Evolutionary conservation across 2,888 invertebrate species (phyloP).

Genomic region (Sepioteuthis lessoniana): DNA sequence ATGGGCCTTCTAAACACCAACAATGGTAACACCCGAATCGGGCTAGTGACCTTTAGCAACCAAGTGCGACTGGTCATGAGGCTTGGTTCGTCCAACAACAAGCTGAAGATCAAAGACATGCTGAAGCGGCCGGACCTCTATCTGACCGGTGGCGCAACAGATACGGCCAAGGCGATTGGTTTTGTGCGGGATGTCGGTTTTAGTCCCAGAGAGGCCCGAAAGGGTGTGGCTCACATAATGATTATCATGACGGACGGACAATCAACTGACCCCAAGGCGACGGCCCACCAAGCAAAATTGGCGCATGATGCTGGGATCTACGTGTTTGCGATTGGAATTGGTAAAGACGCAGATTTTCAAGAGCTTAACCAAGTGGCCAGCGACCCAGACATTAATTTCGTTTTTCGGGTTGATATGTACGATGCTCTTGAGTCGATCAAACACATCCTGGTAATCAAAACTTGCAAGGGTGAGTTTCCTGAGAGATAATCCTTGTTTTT

Average conservation of each 20-base stretch:
- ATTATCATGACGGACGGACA: conserved; percentile 69
- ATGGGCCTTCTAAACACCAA: conserved; percentile 62
- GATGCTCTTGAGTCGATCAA: conserved; percentile 64
- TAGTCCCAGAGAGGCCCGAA: conserved; percentile 52
- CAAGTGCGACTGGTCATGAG: conserved; percentile 46
- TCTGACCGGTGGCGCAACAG: conserved; percentile 57
- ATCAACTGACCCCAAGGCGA: conserved; percentile 60
- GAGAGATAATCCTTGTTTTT: background rate
- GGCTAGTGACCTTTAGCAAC: conserved; percentile 59
- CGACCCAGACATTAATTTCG: conserved; percentile 59
- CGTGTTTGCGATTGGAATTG: conserved; percentile 69
- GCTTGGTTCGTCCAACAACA: conserved; percentile 35
- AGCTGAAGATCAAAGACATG: background rate
- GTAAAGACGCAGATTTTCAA: conserved; percentile 58
- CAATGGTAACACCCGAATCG: conserved; percentile 61
- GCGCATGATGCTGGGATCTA: conserved; percentile 61
- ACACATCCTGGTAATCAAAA: conserved; percentile 62
- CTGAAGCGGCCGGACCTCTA: conserved; percentile 49
- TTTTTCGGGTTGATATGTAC: conserved; percentile 64
- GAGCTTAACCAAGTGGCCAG: conserved; percentile 65
- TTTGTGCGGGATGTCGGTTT: conserved; percentile 59
- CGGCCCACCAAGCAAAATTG: conserved; percentile 59
- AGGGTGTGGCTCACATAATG: conserved; percentile 61
- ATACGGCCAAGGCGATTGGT: conserved; percentile 60
- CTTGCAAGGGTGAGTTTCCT: conserved; percentile 57